These are phyloP conservation scores for Melanogrammus aeglefinus DNA, from an alignment of 2,797 vertebrate species.

Conservation along the genomic window DNA sequence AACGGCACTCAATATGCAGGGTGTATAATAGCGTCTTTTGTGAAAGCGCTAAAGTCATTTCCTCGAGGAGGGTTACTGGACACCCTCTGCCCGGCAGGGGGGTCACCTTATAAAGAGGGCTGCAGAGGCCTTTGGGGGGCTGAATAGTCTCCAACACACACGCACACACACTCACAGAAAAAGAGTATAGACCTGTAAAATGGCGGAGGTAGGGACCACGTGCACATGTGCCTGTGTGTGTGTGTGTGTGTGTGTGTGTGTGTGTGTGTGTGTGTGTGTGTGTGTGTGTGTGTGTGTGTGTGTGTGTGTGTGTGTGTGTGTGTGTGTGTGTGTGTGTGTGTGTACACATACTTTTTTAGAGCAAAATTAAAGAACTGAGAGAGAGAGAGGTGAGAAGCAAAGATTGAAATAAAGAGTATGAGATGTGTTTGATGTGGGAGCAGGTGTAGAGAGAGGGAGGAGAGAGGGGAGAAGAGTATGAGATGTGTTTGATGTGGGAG, in stretches of 20 bases:
- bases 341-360: neutral
- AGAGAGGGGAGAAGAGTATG: neutral
- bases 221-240: neutral
- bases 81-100: constrained; percentile 35
- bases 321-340: neutral
- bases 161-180: neutral
- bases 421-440: neutral
- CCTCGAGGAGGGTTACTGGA: constrained; percentile 38
- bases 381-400: constrained; percentile 8
- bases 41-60: constrained; percentile 37
- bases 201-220: neutral
- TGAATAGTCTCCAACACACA: constrained; percentile 12
- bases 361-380: neutral
- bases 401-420: constrained; percentile 16
- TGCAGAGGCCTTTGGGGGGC: constrained; percentile 26
- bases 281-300: neutral
- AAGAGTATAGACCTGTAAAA: neutral
- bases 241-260: neutral
- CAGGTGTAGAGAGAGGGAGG: constrained; percentile 1
- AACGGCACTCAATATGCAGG: too few relatives aligned
- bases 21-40: constrained; percentile 5
- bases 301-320: neutral
- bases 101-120: constrained; percentile 45
- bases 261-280: neutral
- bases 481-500: neutral